Conservation (phyloP, 92 coral and sea anemone species). For the Pocillopora meandrina region DNA sequence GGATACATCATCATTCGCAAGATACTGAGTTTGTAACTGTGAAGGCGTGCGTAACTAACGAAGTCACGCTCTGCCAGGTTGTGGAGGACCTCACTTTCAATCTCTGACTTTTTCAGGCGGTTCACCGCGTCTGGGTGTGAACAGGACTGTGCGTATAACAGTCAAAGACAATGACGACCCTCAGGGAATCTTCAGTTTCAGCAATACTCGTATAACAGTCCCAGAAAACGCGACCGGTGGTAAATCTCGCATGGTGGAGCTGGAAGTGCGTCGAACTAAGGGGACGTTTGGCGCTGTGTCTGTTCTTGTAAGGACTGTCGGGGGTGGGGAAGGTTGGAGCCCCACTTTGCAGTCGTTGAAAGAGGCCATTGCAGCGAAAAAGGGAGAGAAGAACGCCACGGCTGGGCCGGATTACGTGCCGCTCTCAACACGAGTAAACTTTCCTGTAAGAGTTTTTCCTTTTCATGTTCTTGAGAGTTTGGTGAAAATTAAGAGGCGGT, state of each 20-base stretch:
- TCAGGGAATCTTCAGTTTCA: conserved; percentile 77
- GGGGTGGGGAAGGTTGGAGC: conserved; percentile 94
- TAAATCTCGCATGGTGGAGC: conserved; percentile 61
- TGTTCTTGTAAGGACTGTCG: conserved; percentile 88
- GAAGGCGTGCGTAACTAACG: too few relatives aligned
- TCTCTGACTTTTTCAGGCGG: conserved; percentile 38
- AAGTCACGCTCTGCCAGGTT: too few relatives aligned
- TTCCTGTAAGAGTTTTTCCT: conserved; percentile 15
- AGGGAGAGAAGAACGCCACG: conserved; percentile 67
- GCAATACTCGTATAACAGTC: conserved; percentile 58
- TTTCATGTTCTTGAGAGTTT: neutral
- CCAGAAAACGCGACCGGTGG: conserved; percentile 78
- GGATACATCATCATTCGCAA: too few relatives aligned
- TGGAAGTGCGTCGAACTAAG: conserved; percentile 77
- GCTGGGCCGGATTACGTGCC: conserved; percentile 73
- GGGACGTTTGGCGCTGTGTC: conserved; percentile 92
- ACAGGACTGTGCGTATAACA: conserved; percentile 66
- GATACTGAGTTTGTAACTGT: too few relatives aligned
- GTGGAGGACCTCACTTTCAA: neutral
- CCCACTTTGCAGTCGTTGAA: conserved; percentile 62
- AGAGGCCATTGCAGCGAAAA: conserved; percentile 59
- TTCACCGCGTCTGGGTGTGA: conserved; percentile 79
- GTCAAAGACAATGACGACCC: conserved; percentile 93
- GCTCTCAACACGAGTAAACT: conserved; percentile 57
- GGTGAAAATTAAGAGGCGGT: neutral